phyloP scores from a whole-genome alignment of 2,113 vertebrate species.

The Petaurus breviceps region DNA sequence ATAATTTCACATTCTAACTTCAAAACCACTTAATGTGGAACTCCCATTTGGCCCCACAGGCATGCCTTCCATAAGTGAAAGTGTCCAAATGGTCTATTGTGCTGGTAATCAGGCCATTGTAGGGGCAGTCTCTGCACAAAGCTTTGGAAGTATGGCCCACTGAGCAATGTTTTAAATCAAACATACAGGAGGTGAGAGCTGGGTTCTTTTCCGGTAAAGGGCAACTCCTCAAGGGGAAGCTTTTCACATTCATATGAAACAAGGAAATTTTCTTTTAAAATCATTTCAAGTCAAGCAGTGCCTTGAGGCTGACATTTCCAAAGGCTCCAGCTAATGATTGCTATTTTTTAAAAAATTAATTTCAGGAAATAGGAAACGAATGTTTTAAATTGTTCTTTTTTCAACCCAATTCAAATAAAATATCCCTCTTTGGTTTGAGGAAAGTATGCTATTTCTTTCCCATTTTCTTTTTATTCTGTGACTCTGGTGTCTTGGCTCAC shows the following conservation, averaged over 20 bases:
- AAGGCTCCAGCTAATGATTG: neutral
- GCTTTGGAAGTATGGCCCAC: neutral
- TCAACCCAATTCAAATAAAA: neutral
- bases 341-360: conserved; percentile 20
- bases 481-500: conserved; percentile 78
- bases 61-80: neutral
- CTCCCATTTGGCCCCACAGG: neutral
- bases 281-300: neutral
- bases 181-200: neutral
- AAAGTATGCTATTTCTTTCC: fast-evolving
- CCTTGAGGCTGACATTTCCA: conserved; percentile 11
- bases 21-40: neutral
- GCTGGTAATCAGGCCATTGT: fast-evolving
- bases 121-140: neutral
- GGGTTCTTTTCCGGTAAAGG: neutral
- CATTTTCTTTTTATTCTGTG: neutral
- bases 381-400: neutral
- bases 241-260: conserved; percentile 2
- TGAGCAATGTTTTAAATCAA: neutral
- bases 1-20: neutral
- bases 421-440: neutral
- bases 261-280: neutral
- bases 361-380: conserved; percentile 26
- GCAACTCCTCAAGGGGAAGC: neutral
- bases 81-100: fast-evolving